Conservation (phyloP, 2,888 invertebrate genomes). For the Orchesellides sinensis region DNA sequence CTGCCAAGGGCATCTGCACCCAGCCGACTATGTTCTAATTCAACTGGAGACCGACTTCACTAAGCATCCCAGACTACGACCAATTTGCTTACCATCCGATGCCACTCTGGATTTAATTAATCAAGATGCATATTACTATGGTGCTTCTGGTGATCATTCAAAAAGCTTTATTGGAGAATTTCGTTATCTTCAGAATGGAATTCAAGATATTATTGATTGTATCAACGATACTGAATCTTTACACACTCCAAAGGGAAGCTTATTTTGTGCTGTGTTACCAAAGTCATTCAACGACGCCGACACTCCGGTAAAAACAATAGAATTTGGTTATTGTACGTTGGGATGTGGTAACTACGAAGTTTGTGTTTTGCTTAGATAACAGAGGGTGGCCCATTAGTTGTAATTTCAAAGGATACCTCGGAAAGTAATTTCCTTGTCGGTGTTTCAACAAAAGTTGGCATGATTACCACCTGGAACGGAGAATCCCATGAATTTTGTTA, state of each 20-base stretch:
- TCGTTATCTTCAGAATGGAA: neutral
- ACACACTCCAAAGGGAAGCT: no score
- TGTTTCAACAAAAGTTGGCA: neutral
- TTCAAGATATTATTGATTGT: no score
- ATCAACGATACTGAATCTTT: no score
- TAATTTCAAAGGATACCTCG: neutral
- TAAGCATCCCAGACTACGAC: neutral
- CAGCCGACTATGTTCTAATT: constrained; percentile 1
- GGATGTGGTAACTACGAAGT: no score
- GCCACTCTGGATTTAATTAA: neutral
- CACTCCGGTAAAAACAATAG: no score
- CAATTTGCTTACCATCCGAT: constrained; percentile 1
- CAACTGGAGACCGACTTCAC: constrained; percentile 13
- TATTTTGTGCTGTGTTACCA: no score
- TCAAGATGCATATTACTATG: neutral
- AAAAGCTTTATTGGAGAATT: neutral
- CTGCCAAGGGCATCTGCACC: neutral
- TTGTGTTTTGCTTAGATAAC: no score
- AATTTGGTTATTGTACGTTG: no score
- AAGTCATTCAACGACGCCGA: no score
- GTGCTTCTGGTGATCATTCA: neutral
- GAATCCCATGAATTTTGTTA: neutral
- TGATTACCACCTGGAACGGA: no score
- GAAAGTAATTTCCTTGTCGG: neutral
- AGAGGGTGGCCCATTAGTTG: no score